Evolutionary conservation across 2,113 vertebrate species (phyloP).

Genomic region (Mormoops blainvillei): DNA sequence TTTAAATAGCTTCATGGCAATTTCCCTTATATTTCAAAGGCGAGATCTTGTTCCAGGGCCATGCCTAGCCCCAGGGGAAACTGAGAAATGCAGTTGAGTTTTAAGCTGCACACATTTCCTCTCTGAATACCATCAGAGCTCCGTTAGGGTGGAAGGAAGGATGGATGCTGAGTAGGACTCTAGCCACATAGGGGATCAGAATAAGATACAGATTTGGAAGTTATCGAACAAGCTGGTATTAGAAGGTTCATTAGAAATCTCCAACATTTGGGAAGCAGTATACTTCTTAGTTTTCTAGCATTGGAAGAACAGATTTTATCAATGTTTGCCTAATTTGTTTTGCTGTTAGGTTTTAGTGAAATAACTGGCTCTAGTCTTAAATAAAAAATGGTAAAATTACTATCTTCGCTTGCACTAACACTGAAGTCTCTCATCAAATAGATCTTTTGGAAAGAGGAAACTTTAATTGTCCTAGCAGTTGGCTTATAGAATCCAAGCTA

Average conservation of each 20-base stretch:
- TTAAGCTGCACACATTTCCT: not conserved
- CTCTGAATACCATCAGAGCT: not conserved
- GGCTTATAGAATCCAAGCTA: not conserved
- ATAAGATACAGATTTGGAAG: not conserved
- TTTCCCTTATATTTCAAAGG: not conserved
- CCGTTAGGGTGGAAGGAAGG: not conserved
- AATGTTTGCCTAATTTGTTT: not conserved
- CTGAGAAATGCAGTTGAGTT: not conserved
- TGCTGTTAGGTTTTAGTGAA: not conserved
- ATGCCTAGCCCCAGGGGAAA: not conserved
- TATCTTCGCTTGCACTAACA: not conserved
- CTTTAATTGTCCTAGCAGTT: not conserved
- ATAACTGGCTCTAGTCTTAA: not conserved
- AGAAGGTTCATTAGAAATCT: not conserved
- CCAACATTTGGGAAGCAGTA: not conserved
- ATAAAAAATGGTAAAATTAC: not conserved
- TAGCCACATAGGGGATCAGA: not conserved
- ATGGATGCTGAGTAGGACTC: not conserved
- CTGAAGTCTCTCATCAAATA: not conserved
- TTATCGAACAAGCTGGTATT: not conserved
- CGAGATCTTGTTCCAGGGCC: not conserved
- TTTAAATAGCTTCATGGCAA: not conserved
- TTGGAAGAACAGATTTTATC: conserved; percentile 19
- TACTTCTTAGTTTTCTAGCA: not conserved
- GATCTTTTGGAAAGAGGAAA: not conserved